phyloP scores from a whole-genome alignment of 2,888 invertebrate species.

The Apomyelois bistriatella region DNA sequence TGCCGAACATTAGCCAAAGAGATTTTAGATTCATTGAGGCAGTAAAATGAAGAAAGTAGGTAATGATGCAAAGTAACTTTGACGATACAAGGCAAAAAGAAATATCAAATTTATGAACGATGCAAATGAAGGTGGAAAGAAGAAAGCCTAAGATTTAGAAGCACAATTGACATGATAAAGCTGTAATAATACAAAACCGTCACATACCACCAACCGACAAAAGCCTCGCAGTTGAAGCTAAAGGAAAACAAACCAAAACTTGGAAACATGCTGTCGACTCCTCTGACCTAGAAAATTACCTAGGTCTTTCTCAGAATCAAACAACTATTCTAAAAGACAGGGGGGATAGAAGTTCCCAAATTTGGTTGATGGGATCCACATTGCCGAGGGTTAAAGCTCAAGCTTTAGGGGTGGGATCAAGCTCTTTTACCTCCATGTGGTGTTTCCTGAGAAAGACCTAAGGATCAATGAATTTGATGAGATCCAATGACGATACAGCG shows the following conservation, averaged over 20 bases:
- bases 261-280: constrained; percentile 76
- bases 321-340: constrained; percentile 21
- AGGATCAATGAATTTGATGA: constrained; percentile 75
- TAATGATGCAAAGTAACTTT: constrained; percentile 5
- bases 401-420: constrained; percentile 65
- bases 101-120: not conserved
- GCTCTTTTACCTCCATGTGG: constrained; percentile 72
- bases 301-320: constrained; percentile 77
- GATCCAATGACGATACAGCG: constrained; percentile 60
- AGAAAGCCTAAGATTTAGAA: constrained; percentile 24
- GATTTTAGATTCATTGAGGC: constrained; percentile 2
- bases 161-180: constrained; percentile 28
- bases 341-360: constrained; percentile 55
- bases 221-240: constrained; percentile 62
- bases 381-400: constrained; percentile 66
- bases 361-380: constrained; percentile 68
- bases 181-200: constrained; percentile 34
- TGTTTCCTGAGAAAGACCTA: constrained; percentile 79
- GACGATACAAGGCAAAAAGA: not conserved
- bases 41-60: not conserved
- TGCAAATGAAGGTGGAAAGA: constrained; percentile 17
- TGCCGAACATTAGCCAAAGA: constrained; percentile 13
- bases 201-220: constrained; percentile 51
- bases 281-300: constrained; percentile 73
- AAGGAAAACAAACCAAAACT: constrained; percentile 74